phyloP scores from a whole-genome alignment of 2,888 invertebrate species.

The Argyresthia albistria region DNA sequence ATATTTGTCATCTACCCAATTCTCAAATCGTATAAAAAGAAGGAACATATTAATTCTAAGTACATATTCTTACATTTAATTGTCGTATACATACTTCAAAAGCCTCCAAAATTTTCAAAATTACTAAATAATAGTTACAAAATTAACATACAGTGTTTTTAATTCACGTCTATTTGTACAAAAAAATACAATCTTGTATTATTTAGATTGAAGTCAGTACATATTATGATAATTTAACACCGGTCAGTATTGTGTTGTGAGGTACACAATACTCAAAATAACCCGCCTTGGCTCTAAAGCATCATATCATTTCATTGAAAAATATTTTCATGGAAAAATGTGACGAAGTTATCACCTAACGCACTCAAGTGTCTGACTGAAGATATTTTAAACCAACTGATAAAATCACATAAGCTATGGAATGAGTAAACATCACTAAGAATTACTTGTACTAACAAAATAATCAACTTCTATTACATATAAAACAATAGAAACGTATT shows the following conservation, averaged over 20 bases:
- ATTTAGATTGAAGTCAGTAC: no score
- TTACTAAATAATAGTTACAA: constrained; percentile 27
- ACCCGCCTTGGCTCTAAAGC: no score
- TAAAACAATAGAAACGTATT: no score
- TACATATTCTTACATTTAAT: constrained; percentile 63
- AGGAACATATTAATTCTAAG: constrained; percentile 67
- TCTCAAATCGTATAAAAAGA: constrained; percentile 17
- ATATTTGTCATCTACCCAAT: not conserved
- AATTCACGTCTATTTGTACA: constrained; percentile 41
- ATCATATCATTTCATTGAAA: no score
- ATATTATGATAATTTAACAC: no score
- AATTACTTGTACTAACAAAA: not conserved
- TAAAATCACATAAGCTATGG: not conserved
- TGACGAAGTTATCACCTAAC: no score
- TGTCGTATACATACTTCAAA: constrained; percentile 60
- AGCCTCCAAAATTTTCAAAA: constrained; percentile 65
- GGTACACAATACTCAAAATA: no score
- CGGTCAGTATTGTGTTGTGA: no score
- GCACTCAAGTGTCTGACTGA: no score
- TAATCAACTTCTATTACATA: not conserved
- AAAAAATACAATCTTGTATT: not conserved
- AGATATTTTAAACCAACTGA: no score
- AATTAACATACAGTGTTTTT: constrained; percentile 41
- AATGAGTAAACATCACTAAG: not conserved
- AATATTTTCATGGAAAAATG: no score